Conservation (phyloP, 2,113 vertebrate genomes). For the Atrichornis clamosus region DNA sequence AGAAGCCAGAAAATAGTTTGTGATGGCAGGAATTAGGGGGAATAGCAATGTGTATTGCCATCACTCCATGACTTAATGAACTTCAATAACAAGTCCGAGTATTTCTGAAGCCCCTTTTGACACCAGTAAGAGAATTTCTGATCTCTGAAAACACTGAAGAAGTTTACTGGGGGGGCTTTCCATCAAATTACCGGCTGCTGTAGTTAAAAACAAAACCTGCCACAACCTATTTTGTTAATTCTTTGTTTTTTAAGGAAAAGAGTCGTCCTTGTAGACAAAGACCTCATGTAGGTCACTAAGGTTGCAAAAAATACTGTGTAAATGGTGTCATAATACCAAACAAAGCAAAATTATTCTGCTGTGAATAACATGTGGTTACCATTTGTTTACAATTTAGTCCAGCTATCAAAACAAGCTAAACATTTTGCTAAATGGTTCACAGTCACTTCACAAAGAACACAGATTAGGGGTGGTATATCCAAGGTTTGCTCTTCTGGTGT, state of each 20-base stretch:
- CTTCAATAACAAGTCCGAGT: background rate
- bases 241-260: background rate
- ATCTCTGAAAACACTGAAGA: background rate
- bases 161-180: background rate
- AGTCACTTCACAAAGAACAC: background rate
- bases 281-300: conserved; percentile 10
- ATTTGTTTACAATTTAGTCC: conserved; percentile 48
- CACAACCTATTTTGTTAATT: background rate
- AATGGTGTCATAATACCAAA: conserved; percentile 39
- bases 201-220: background rate
- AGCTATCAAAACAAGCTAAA: conserved; percentile 52
- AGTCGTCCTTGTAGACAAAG: background rate
- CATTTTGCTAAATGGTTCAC: conserved; percentile 7
- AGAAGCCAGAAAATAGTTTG: conserved; percentile 17
- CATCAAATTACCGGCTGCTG: background rate
- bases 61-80: background rate
- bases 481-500: background rate
- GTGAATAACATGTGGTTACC: conserved; percentile 14
- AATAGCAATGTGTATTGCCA: background rate
- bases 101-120: background rate
- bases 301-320: conserved; percentile 20
- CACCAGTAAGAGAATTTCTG: background rate
- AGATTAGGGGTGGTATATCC: background rate
- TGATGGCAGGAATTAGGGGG: background rate
- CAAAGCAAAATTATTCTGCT: background rate